These are phyloP conservation scores for Aphidius ervi DNA, from an alignment of 1,140 invertebrate species.

Conservation along the genomic window DNA sequence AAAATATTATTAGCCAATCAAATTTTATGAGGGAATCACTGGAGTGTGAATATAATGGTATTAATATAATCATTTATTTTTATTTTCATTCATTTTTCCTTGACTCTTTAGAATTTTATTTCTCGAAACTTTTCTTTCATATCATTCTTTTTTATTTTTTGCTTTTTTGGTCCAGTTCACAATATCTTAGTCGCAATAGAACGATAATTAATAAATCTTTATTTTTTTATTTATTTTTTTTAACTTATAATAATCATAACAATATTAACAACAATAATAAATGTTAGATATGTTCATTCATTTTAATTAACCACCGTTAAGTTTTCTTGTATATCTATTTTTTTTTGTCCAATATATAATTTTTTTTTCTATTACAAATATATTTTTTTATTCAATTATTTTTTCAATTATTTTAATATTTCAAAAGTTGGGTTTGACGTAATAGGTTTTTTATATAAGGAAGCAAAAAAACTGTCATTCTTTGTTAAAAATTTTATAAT, in stretches of 20 bases:
- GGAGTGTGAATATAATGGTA: slow-evolving; percentile 3
- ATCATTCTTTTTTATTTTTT: neutral
- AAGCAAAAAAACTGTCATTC: too few species aligned
- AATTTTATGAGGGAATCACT: slow-evolving; percentile 6
- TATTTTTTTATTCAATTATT: too few species aligned
- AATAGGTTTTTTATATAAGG: too few species aligned
- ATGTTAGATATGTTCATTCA: slow-evolving; percentile 7
- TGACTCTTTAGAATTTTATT: neutral
- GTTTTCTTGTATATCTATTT: too few species aligned
- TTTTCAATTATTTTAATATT: too few species aligned
- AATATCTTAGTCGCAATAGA: neutral
- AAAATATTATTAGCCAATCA: slow-evolving; percentile 4
- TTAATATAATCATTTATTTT: neutral
- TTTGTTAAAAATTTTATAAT: too few species aligned
- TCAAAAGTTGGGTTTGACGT: too few species aligned
- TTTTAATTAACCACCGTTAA: neutral
- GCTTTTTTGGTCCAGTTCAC: neutral
- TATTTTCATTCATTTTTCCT: slow-evolving; percentile 7
- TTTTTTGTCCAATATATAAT: too few species aligned
- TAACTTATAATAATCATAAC: slow-evolving; percentile 4
- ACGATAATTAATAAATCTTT: neutral
- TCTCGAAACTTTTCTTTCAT: neutral
- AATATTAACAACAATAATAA: slow-evolving; percentile 4
- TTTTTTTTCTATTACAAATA: too few species aligned
- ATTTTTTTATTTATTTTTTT: neutral